Percentiles rank a stretch among this genome's conserved stretches.
phyloP scores from a whole-genome alignment of 2,113 vertebrate species.

The Myocastor coypus region DNA sequence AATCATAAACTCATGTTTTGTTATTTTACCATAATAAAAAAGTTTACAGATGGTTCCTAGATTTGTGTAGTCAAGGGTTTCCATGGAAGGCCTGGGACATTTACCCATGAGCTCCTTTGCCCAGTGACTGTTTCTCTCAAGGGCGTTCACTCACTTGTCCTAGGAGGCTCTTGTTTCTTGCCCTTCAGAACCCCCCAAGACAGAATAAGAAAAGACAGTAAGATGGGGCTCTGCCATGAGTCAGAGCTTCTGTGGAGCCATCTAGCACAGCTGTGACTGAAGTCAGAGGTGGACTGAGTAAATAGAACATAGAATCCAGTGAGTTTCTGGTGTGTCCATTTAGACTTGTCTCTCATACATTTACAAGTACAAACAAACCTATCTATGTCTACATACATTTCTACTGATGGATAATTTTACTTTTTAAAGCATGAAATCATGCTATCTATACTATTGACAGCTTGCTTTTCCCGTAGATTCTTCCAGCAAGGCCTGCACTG shows the following conservation, averaged over 20 bases:
- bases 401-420: conserved; percentile 10
- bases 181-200: not conserved
- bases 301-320: not conserved
- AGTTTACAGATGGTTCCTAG: not conserved
- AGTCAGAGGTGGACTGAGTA: not conserved
- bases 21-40: not conserved
- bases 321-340: not conserved
- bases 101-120: not conserved
- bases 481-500: not conserved
- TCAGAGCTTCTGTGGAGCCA: not conserved
- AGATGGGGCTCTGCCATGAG: not conserved
- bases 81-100: not conserved
- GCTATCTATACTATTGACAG: not conserved
- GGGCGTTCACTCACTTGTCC: not conserved
- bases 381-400: not conserved
- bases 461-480: conserved; percentile 28
- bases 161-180: not conserved
- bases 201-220: not conserved
- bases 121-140: not conserved
- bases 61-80: not conserved
- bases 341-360: not conserved
- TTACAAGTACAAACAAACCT: not conserved
- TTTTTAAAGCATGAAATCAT: conserved; percentile 5
- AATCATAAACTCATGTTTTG: not conserved
- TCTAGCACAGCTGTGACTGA: not conserved